phyloP scores from a whole-genome alignment of 2,797 vertebrate genomes.

The Oryzias sinensis region DNA sequence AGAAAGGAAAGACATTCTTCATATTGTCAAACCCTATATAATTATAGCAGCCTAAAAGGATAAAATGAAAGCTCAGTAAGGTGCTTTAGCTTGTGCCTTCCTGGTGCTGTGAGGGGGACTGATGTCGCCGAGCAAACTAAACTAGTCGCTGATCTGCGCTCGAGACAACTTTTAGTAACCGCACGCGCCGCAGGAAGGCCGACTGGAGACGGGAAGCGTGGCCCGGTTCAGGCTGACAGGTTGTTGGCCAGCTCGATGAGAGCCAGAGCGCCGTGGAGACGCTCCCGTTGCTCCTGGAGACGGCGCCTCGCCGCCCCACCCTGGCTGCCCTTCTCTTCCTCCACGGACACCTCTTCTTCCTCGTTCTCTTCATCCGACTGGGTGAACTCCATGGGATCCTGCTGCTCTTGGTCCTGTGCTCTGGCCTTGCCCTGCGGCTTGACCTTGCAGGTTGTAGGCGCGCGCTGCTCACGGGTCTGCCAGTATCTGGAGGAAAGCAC shows the following conservation, averaged over 20 bases:
- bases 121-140: not conserved
- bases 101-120: conserved; percentile 46
- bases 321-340: conserved; percentile 80
- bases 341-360: conserved; percentile 80
- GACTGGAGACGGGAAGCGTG: conserved; percentile 25
- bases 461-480: conserved; percentile 90
- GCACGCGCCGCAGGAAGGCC: conserved; percentile 63
- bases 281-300: conserved; percentile 92
- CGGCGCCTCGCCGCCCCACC: conserved; percentile 82
- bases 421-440: conserved; percentile 82
- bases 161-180: conserved; percentile 43
- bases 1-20: conserved; percentile 91
- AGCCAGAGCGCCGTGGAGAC: conserved; percentile 92
- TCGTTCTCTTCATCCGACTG: conserved; percentile 90
- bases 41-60: conserved; percentile 97
- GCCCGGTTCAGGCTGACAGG: conserved; percentile 76
- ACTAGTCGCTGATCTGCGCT: conserved; percentile 38
- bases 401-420: conserved; percentile 93
- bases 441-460: conserved; percentile 81
- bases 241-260: conserved; percentile 98
- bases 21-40: conserved; percentile 93
- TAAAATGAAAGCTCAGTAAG: conserved; percentile 88
- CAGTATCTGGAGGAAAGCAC: conserved; percentile 82
- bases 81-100: conserved; percentile 94
- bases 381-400: conserved; percentile 91